phyloP scores from a whole-genome alignment of 2,888 invertebrate species.

The Morpho deidamia region DNA sequence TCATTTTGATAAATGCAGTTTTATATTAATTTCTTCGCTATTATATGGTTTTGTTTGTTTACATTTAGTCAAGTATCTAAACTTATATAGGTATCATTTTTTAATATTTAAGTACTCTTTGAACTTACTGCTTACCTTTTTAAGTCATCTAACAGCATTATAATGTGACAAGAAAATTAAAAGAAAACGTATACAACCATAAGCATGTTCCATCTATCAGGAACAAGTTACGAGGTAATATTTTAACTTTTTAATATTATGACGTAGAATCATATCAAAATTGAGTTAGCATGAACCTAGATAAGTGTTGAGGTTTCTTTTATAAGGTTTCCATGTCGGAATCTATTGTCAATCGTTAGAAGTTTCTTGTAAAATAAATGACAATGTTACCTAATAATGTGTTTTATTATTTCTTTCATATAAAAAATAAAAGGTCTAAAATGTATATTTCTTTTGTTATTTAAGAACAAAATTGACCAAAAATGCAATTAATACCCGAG shows the following conservation, averaged over 20 bases:
- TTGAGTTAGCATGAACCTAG: conserved; percentile 59
- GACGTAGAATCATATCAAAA: conserved; percentile 69
- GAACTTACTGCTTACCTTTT: conserved; percentile 7
- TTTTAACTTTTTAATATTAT: conserved; percentile 43
- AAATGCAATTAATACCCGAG: no score
- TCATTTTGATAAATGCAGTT: no score
- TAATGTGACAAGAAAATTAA: neutral
- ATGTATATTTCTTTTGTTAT: no score
- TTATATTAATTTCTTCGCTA: no score
- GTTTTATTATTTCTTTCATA: conserved; percentile 11
- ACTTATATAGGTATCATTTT: conserved; percentile 18
- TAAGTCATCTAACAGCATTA: neutral
- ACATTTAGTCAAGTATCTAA: no score
- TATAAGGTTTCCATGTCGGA: conserved; percentile 66
- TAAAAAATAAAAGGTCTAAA: neutral
- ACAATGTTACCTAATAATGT: conserved; percentile 60
- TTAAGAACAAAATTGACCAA: no score
- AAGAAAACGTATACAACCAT: neutral
- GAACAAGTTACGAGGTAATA: conserved; percentile 29
- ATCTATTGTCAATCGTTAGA: conserved; percentile 74
- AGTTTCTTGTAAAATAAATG: conserved; percentile 74
- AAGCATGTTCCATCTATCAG: conserved; percentile 10
- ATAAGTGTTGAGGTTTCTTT: conserved; percentile 74
- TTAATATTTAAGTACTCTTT: conserved; percentile 5
- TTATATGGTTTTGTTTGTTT: no score